phyloP scores from a whole-genome alignment of 2,797 vertebrate species.

The Poeciliopsis gracilis region DNA sequence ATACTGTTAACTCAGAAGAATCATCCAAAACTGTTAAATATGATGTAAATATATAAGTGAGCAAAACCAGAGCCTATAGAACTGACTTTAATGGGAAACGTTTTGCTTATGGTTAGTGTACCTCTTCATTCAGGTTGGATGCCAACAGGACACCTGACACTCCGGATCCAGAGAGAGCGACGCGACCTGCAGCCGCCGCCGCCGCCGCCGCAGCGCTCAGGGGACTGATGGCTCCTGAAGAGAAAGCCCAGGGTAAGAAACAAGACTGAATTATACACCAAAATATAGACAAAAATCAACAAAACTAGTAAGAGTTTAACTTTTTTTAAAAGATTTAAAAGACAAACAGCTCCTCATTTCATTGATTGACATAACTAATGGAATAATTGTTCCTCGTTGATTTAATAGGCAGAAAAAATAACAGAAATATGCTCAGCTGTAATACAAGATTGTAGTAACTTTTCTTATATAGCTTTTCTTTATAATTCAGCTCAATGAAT shows the following conservation, averaged over 20 bases:
- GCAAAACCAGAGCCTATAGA: constrained; percentile 1
- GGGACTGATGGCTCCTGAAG: constrained; percentile 94
- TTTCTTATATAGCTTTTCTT: not conserved
- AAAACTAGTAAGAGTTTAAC: not conserved
- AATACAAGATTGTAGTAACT: not conserved
- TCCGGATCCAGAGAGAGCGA: constrained; percentile 94
- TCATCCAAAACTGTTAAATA: constrained; percentile 5
- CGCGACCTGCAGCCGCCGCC: constrained; percentile 93
- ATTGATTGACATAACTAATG: not conserved
- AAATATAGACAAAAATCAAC: not conserved
- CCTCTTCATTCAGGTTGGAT: constrained; percentile 99
- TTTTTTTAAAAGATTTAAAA: not conserved
- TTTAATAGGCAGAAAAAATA: not conserved
- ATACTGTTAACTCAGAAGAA: constrained; percentile 10
- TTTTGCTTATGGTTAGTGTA: constrained; percentile 55
- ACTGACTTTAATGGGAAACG: not conserved
- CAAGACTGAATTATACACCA: not conserved
- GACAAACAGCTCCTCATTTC: not conserved
- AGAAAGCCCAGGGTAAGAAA: constrained; percentile 36
- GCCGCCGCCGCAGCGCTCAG: constrained; percentile 94
- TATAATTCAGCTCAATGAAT: not conserved
- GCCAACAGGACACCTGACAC: constrained; percentile 92
- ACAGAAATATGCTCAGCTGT: not conserved
- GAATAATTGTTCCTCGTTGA: not conserved
- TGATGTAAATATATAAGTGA: not conserved